Conservation (phyloP, 2,797 vertebrate genomes). For the Microchirus variegatus region DNA sequence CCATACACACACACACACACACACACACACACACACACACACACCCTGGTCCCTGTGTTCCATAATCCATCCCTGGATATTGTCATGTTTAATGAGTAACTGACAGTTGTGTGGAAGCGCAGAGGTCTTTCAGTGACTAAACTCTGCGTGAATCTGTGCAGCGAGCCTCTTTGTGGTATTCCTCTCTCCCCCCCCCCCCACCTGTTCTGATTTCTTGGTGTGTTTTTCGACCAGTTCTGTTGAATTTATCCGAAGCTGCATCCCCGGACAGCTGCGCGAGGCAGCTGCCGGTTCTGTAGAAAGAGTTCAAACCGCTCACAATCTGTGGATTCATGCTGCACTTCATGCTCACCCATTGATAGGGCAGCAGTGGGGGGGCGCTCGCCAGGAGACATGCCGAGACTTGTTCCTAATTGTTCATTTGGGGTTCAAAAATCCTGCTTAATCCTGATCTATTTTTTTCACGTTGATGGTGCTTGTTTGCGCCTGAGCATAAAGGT, state of each 20-base stretch:
- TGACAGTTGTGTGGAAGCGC: background rate
- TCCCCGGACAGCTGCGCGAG: slow-evolving; percentile 66
- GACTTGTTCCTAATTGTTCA: slow-evolving; percentile 67
- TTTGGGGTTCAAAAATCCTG: slow-evolving; percentile 45
- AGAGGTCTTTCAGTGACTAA: slow-evolving; percentile 7
- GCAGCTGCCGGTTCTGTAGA: slow-evolving; percentile 69
- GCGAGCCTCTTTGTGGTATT: slow-evolving; percentile 25
- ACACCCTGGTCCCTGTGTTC: background rate
- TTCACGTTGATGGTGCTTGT: slow-evolving; percentile 4
- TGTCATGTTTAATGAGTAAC: slow-evolving; percentile 26
- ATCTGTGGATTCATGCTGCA: slow-evolving; percentile 59
- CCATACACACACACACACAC: too few species aligned
- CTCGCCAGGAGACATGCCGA: slow-evolving; percentile 58
- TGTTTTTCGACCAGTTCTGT: slow-evolving; percentile 60
- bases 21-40: too few species aligned
- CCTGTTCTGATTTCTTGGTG: slow-evolving; percentile 62
- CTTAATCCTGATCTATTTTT: slow-evolving; percentile 43
- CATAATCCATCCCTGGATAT: slow-evolving; percentile 8
- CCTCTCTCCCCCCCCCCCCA: slow-evolving; percentile 28
- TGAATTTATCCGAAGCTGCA: slow-evolving; percentile 51
- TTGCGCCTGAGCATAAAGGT: slow-evolving; percentile 14
- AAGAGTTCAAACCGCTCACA: slow-evolving; percentile 55
- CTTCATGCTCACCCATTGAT: slow-evolving; percentile 51
- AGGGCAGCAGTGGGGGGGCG: slow-evolving; percentile 54
- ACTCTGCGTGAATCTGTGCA: slow-evolving; percentile 23